A percentile compares a stretch with the other conserved stretches of the same genome.
These are phyloP conservation scores for Brenthis hecate DNA, from an alignment of 2,888 invertebrate genomes.

Conservation along the genomic window DNA sequence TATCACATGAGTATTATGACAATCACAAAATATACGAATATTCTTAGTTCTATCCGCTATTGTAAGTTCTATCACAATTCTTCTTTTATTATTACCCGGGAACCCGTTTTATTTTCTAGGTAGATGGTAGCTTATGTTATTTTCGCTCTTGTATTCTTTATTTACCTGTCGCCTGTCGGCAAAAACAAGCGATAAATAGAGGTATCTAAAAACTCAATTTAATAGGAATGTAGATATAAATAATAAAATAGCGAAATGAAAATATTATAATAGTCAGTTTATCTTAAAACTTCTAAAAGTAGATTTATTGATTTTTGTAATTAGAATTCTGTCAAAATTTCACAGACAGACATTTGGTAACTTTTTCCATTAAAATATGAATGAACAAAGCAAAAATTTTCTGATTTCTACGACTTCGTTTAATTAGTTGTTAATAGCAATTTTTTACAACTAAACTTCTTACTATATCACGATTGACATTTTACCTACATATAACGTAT, in stretches of 20 bases:
- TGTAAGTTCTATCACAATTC: too few relatives aligned
- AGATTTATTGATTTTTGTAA: slow-evolving; percentile 11
- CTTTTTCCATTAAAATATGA: slow-evolving; percentile 58
- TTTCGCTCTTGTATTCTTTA: too few relatives aligned
- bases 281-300: not conserved
- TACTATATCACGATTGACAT: not conserved
- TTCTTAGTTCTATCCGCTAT: too few relatives aligned
- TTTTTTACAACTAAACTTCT: slow-evolving; percentile 1
- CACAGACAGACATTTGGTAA: slow-evolving; percentile 52
- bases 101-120: too few relatives aligned
- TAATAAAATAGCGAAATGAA: too few relatives aligned
- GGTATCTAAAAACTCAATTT: not conserved
- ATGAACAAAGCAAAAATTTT: slow-evolving; percentile 19
- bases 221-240: not conserved
- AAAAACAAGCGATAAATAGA: too few relatives aligned
- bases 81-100: too few relatives aligned
- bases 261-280: not conserved
- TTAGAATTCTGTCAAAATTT: slow-evolving; percentile 50
- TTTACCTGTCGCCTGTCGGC: too few relatives aligned
- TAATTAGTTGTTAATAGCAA: slow-evolving; percentile 16
- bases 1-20: too few relatives aligned
- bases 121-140: too few relatives aligned
- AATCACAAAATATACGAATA: too few relatives aligned
- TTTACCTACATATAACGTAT: too few relatives aligned
- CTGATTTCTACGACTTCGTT: slow-evolving; percentile 16